These are phyloP conservation scores for human (Homo sapiens) DNA, from an alignment of 2,113 vertebrate species.

Conservation along the genomic window DNA sequence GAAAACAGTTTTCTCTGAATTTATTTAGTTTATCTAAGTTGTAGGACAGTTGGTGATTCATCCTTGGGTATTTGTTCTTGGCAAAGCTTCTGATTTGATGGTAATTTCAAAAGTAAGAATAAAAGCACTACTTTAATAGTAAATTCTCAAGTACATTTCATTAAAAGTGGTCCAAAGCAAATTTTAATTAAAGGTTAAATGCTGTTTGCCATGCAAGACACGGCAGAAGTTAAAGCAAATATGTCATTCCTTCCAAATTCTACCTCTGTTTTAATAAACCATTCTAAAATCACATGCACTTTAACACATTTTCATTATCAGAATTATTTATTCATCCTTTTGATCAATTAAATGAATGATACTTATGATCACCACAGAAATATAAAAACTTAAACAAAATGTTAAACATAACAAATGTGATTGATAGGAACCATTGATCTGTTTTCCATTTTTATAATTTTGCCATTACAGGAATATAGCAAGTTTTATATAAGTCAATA, in stretches of 20 bases:
- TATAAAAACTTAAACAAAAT: not conserved
- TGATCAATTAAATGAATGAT: not conserved
- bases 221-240: not conserved
- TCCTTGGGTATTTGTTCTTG: slow-evolving; percentile 23
- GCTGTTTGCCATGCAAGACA: not conserved
- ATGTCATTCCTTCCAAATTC: not conserved
- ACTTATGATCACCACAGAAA: not conserved
- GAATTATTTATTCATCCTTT: not conserved
- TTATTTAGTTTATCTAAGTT: slow-evolving; percentile 68
- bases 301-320: not conserved
- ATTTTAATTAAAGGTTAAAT: slow-evolving; percentile 4
- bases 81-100: not conserved
- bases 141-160: not conserved
- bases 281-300: not conserved
- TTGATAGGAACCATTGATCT: not conserved
- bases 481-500: not conserved
- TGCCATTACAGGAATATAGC: not conserved
- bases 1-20: slow-evolving; percentile 69
- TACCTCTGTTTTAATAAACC: not conserved
- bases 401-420: not conserved
- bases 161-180: not conserved
- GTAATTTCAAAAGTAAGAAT: slow-evolving; percentile 49
- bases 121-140: not conserved
- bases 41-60: slow-evolving; percentile 50
- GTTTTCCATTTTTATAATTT: not conserved